Base-by-base conservation (phyloP, 1,140 invertebrate species). In the Alviniconcha marisindica region DNA sequence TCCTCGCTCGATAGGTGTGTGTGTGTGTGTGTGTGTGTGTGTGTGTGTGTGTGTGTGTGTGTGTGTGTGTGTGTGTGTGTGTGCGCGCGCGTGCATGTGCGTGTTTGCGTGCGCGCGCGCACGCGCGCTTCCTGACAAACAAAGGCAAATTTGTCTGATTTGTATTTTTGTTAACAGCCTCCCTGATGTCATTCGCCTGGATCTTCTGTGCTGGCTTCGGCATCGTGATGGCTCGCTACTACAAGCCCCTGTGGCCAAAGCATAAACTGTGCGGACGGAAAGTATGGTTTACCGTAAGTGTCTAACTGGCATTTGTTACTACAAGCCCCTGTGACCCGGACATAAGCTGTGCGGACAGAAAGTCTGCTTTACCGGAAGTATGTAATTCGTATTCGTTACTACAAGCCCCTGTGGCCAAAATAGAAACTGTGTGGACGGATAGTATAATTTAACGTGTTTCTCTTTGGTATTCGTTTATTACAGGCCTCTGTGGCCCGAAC, bases 211-310 rank as follows among this genome's bases (percentile, higher is more conserved):
- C 97, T 1, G 97, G 96, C 18, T 93, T 97, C 81, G 98, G 97
- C 33, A 98, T 98, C 84, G 93, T 98, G 12, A 93, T 98, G 2
- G 97, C 97, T 0, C 95, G 97, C 88, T 98, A 98, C 92, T 98
- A 96, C 93, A 96, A 97, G 91, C 95, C 96, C 90, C 97, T 97
- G 0, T 98, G 97, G 97, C 95, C 96, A 28, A 95, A 95, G 28
- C 77, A 44, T 84, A 95, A 95, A 82, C 92, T 97, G 0, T 97
- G 96, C 85, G 96, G 96, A 84, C 97, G 98, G 91, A 97, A 98
- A 93, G 95, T 97, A 69, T 98, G 97, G 98, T 98, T 98, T 94
- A 83, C 89, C 31, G 92, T 91, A 87, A 87, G 84, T 84, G 28
- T 38, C 33, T 36, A 40, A 33, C n/a, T n/a, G n/a, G n/a, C n/a